Evolutionary conservation across 2,113 vertebrate species (phyloP).

Genomic region (Gopherus evgoodei): DNA sequence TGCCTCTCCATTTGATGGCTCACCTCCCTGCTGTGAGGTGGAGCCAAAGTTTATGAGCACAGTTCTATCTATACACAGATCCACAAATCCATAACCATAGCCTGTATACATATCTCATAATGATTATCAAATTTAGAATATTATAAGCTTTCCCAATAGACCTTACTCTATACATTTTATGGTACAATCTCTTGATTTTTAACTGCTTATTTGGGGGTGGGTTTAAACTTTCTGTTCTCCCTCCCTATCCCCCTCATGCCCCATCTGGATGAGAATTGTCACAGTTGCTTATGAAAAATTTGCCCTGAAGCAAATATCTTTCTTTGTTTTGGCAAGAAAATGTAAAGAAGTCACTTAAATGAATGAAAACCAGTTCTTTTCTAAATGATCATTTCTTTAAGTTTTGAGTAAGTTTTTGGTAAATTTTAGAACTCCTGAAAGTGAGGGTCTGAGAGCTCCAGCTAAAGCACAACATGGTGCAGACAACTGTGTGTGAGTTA

Average conservation of each 20-base stretch:
- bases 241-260: too few species aligned
- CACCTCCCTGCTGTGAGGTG: neutral
- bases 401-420: neutral
- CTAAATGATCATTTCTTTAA: neutral
- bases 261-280: neutral
- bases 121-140: neutral
- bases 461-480: neutral
- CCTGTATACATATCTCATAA: neutral
- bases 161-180: neutral
- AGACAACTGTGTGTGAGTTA: neutral
- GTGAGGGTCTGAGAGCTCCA: neutral
- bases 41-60: neutral
- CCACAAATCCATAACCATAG: neutral
- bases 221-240: neutral
- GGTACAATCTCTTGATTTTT: neutral
- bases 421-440: neutral
- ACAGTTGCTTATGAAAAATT: neutral
- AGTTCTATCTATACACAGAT: neutral
- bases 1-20: neutral
- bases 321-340: neutral
- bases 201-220: neutral
- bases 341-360: neutral
- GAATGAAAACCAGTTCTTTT: neutral
- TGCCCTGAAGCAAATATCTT: neutral
- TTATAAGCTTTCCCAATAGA: neutral